A percentile compares a stretch with the other conserved stretches of the same genome.
Evolutionary conservation across 2,888 invertebrate species (phyloP).

Genomic region (Drosophila aldrichi): DNA sequence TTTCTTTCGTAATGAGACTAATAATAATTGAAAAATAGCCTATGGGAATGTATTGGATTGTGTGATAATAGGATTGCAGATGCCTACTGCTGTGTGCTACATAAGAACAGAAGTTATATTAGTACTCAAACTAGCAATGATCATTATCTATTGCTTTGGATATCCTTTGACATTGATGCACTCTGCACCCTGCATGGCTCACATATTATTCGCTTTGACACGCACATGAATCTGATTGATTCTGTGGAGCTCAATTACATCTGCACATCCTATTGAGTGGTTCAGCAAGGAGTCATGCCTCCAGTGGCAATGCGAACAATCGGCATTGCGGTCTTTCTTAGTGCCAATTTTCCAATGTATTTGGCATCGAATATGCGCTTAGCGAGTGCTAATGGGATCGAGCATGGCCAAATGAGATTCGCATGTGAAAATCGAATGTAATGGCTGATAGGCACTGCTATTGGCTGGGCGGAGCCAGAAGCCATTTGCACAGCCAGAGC

Average conservation of each 20-base stretch:
- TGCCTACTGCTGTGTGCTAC: neutral
- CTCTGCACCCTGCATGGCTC: too few species aligned
- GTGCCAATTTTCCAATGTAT: conserved; percentile 61
- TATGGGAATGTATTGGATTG: too few species aligned
- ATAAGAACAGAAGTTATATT: too few species aligned
- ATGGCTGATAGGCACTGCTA: conserved; percentile 67
- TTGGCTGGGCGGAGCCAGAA: conserved; percentile 44
- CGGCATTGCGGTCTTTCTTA: conserved; percentile 11
- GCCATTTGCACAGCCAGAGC: conserved; percentile 9
- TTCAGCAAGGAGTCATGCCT: neutral
- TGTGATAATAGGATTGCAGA: neutral
- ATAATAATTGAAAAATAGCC: too few species aligned
- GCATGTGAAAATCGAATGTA: conserved; percentile 74
- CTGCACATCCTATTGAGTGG: conserved; percentile 37
- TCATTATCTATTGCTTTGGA: neutral
- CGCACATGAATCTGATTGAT: conserved; percentile 55
- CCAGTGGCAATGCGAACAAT: conserved; percentile 15
- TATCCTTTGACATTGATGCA: neutral
- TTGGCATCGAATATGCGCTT: conserved; percentile 68
- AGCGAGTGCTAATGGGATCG: conserved; percentile 66
- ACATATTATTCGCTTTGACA: conserved; percentile 42
- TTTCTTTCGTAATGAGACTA: too few species aligned
- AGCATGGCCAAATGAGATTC: conserved; percentile 77
- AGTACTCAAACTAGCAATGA: too few species aligned
- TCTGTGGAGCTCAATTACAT: conserved; percentile 55